Evolutionary conservation across 2,888 invertebrate species (phyloP).

Genomic region (Stegana nigrithorax): DNA sequence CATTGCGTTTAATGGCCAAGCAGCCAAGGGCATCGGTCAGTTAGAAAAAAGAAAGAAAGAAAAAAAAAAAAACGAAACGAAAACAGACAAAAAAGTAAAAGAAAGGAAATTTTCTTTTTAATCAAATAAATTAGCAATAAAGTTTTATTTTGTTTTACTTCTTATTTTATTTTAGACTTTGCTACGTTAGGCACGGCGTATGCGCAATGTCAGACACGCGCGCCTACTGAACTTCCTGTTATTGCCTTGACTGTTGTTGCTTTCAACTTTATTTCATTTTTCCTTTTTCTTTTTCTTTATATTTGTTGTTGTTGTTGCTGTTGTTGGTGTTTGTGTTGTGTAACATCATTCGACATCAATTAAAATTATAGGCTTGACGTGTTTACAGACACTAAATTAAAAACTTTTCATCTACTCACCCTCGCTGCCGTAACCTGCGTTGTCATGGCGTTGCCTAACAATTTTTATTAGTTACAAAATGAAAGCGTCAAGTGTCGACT

Average conservation of each 20-base stretch:
- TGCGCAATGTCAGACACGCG: conserved; percentile 44
- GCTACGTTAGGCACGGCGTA: conserved; percentile 37
- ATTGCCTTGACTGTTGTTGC: too few species aligned
- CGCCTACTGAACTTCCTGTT: too few species aligned
- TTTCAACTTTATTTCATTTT: conserved; percentile 35
- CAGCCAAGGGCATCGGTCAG: not conserved
- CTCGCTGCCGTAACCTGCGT: not conserved
- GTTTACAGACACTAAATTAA: conserved; percentile 35
- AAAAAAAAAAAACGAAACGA: not conserved
- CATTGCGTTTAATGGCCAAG: not conserved
- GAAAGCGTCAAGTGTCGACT: conserved; percentile 35
- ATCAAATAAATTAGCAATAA: conserved; percentile 60
- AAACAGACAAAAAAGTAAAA: not conserved
- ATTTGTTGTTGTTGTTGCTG: conserved; percentile 32
- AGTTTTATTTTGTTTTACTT: conserved; percentile 46
- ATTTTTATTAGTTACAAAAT: not conserved
- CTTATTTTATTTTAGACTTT: not conserved
- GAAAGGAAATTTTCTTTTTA: conserved; percentile 13
- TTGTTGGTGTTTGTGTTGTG: too few species aligned
- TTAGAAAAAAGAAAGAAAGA: not conserved
- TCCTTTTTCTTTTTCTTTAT: not conserved
- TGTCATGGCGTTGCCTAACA: not conserved
- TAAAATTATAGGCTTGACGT: conserved; percentile 48
- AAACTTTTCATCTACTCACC: conserved; percentile 17
- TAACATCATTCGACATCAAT: conserved; percentile 39